These are phyloP conservation scores for Trachurus trachurus DNA, from an alignment of 2,797 vertebrate species.

Conservation along the genomic window DNA sequence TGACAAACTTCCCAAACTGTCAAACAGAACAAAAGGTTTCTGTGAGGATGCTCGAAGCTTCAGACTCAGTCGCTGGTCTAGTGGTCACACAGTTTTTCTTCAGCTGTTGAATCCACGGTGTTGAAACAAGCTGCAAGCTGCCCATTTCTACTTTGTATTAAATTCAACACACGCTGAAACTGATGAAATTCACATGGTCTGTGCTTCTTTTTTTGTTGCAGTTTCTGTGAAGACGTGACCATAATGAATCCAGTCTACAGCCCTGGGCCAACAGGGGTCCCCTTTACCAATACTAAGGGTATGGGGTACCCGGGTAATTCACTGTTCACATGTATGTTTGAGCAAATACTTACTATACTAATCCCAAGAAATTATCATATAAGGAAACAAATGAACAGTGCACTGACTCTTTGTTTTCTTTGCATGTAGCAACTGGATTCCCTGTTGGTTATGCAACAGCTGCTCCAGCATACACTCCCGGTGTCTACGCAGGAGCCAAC, in stretches of 20 bases:
- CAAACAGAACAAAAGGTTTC: not conserved
- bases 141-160: not conserved
- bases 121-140: not conserved
- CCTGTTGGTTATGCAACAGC: constrained; percentile 94
- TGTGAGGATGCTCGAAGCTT: too few relatives aligned
- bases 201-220: constrained; percentile 35
- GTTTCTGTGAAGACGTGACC: constrained; percentile 69
- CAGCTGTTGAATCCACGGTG: not conserved
- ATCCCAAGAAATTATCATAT: not conserved
- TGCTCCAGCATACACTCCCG: constrained; percentile 93
- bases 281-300: constrained; percentile 97
- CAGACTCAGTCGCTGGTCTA: not conserved
- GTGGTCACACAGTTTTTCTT: not conserved
- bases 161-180: not conserved
- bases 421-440: constrained; percentile 89
- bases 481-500: constrained; percentile 94
- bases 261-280: constrained; percentile 96
- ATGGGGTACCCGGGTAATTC: constrained; percentile 95
- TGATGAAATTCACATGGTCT: not conserved
- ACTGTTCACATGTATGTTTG: not conserved
- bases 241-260: constrained; percentile 99
- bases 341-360: not conserved
- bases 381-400: not conserved
- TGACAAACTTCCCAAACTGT: too few relatives aligned
- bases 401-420: constrained; percentile 12